Conservation (phyloP, 2,113 vertebrate genomes). For the Macrotus californicus region DNA sequence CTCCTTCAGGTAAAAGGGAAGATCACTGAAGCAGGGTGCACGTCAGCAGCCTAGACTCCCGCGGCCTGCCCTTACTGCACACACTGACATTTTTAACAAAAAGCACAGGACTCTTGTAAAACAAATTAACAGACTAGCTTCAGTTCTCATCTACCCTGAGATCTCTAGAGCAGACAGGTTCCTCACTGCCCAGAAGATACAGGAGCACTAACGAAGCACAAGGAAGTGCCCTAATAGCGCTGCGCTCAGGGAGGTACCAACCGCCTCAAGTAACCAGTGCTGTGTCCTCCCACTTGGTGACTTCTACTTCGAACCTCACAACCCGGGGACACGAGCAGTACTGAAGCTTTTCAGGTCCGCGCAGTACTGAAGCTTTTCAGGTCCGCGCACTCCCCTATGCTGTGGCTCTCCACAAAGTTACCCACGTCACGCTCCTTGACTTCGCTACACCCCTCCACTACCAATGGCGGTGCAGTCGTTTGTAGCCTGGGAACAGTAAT, state of each 20-base stretch:
- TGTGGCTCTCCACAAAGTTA: background rate
- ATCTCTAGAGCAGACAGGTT: background rate
- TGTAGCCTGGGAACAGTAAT: fast-evolving
- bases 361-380: background rate
- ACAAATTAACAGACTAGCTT: background rate
- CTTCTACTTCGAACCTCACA: background rate
- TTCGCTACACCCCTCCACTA: background rate
- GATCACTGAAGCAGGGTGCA: fast-evolving
- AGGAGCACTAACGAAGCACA: fast-evolving
- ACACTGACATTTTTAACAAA: background rate
- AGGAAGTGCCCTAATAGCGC: fast-evolving
- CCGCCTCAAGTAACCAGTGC: background rate
- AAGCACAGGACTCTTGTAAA: background rate
- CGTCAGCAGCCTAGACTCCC: background rate
- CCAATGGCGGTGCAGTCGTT: background rate
- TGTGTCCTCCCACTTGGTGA: background rate
- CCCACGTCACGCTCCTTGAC: fast-evolving
- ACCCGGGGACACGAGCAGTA: background rate
- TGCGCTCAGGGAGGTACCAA: too few species aligned
- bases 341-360: background rate
- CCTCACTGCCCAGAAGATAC: background rate
- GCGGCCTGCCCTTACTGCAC: background rate
- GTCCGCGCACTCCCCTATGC: too few species aligned
- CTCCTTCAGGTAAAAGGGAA: background rate
- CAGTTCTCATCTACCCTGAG: background rate